Evolutionary conservation across 2,888 invertebrate genomes (phyloP), one percentile per base, ranked within the genome.

Genomic region (Lottia scabra): DNA sequence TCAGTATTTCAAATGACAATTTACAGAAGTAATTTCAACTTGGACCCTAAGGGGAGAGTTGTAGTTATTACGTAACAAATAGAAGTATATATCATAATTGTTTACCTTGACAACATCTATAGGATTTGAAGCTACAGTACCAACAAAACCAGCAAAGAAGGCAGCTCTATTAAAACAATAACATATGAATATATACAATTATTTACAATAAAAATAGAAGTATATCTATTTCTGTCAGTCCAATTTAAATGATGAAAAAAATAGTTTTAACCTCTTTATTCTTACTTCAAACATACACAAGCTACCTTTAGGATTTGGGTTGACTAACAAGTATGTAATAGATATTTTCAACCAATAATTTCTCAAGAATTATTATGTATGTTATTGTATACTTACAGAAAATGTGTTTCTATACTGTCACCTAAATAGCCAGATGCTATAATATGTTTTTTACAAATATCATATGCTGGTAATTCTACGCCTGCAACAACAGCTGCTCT

Each of bases 381-480:
- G n/a, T 10, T 10, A 10, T 8, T 38, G 5, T 38, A 38, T 38
- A 92, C 93, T 92, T 91, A 95, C 95, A 94, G 91, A 89, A 97
- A 94, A 92, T 97, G 97, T 91, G 96, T 97, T 69, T 92, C 91
- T 72, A 95, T 92, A 83, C 93, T 92, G 92, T 97, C 96, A 8
- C 94, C 95, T 79, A 96, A 91, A 65, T 93, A 81, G 23, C 91
- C 91, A 88, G 92, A 82, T 64, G 87, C 83, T 62, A 91, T 85
- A 75, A 97, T 91, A 79, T 93, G 92, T 82, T 93, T 92, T 91
- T 98, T 98, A 90, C 94, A 94, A 82, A 94, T 94, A 91, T 98
- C 98, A 91, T 97, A 98, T 64, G 94, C 95, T 56, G 97, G 97
- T 86, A 98, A 92, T 91, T 97, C 97, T 65, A 97, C 97, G 16